Evolutionary conservation across 2,113 vertebrate genomes (phyloP), one percentile per base, ranked within the genome.

Genomic region (Corvus hawaiiensis): DNA sequence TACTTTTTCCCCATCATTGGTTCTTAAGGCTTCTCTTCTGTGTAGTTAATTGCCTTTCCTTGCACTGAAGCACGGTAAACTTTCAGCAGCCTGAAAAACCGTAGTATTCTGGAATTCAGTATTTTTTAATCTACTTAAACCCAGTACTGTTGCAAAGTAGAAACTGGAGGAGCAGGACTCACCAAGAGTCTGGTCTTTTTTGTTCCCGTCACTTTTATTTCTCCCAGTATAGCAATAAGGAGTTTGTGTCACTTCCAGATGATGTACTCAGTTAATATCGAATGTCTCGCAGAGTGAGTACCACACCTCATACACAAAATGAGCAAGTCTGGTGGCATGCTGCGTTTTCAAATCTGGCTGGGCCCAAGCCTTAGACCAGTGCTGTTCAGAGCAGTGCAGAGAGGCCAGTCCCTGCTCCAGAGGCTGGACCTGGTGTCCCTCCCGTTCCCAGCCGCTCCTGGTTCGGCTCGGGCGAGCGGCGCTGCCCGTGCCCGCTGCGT

Each of bases 401-500:
- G 9, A 14, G 14, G 8, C 9, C 33, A 1, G 32, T 5, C 18
- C 7, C 49, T 0, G 5, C 9, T 9, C 13, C 66, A 10, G 30
- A n/a, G 81, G 54, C 81, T 41, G 3, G 27, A 32, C 24, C 18
- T 11, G 3, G 3, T 1, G 0, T 0, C 5, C 4, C 32, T 41
- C 16, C 52, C 1, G n/a, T 62, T 64, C 49, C 54, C 10, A 4
- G 20, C 9, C 1, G 16, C 51, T 49, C 54, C 49, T 1, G 4
- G 9, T 1, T 5, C 1, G 7, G 27, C 21, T 46, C 7, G 33
- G 11, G 12, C 9, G 19, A 32, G 10, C 67, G 4, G 74, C 16
- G 20, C 76, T 5, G 2, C 16, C 54, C 35, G 2, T 1, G 3
- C 17, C 1, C 7, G 35, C 64, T 2, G 39, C 1, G 1, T 0